Percentiles rank a stretch among this genome's conserved stretches.
phyloP scores from a whole-genome alignment of 1,140 invertebrate species.

The Bombus sibiricus region DNA sequence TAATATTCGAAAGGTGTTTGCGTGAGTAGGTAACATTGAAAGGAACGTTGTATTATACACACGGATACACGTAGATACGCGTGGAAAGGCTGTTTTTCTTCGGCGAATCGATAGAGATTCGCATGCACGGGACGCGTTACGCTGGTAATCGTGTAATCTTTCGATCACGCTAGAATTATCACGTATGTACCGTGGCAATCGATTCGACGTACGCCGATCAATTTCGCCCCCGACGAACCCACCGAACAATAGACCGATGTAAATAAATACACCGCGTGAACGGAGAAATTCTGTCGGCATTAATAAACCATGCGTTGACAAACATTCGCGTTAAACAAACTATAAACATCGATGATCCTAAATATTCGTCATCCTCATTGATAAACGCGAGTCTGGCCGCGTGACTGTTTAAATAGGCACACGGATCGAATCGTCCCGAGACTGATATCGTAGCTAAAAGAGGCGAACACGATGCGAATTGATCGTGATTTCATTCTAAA shows the following conservation, averaged over 20 bases:
- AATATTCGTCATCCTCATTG: conserved; percentile 44
- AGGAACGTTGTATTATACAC: neutral
- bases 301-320: conserved; percentile 48
- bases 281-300: conserved; percentile 25
- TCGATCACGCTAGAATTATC: conserved; percentile 32
- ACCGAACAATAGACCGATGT: conserved; percentile 42
- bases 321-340: conserved; percentile 49
- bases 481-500: neutral
- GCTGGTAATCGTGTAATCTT: conserved; percentile 29
- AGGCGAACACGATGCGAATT: neutral
- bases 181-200: conserved; percentile 15
- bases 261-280: conserved; percentile 31
- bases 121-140: conserved; percentile 1
- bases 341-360: conserved; percentile 53
- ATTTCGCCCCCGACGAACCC: conserved; percentile 25
- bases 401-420: conserved; percentile 25
- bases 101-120: conserved; percentile 13
- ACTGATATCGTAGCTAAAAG: neutral
- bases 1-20: neutral
- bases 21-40: neutral
- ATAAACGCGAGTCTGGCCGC: conserved; percentile 24
- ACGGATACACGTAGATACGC: neutral
- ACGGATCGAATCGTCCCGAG: neutral
- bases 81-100: conserved; percentile 24
- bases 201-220: conserved; percentile 37